Base-by-base conservation (phyloP, 1,140 invertebrate genomes). In the Agrypnia vestita region DNA sequence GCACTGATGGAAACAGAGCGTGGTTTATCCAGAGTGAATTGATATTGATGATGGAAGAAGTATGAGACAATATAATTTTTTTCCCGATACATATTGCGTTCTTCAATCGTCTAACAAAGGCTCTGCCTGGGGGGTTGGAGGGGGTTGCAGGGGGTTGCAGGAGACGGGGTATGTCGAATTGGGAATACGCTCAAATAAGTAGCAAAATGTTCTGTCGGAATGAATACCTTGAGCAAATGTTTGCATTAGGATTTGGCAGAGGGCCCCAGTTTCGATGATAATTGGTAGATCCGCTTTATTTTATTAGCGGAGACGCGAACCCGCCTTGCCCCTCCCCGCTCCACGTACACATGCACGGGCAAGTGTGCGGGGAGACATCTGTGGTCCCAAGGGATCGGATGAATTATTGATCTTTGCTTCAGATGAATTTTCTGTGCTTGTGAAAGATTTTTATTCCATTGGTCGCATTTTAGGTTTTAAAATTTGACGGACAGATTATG, bases 271-370 rank as follows among this genome's bases (percentile, higher is more conserved):
- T 64, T 64, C 61, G 35, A 64, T 71, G 67, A 71, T 71, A 71
- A 71, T 71, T 71, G 67, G 67, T 49, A 71, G 15, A 71, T 71
- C 46, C 67, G 67, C 67, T 71, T 71, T 49, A 49, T 71, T 71
- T 71, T 49, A 71, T 47, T 71, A 71, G 67, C 35, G 43, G 44
- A 71, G 67, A 71, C 43, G 46, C 67, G 17, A 71, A 71, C 67
- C 67, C 55, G 21, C 21, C 17, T 21, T 21, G 55, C 55, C 55
- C 51, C 51, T n/a, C 51, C 12, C 55, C 55, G 12, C 12, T n/a
- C 11, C 55, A 59, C 55, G 21, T 17, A 59, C 55, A 19, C 55
- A 21, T 21, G 55, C 15, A 21, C 21, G 21, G 0, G 11, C 11
- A 11, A 19, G 21, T 19, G 55, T 21, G 25, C 35, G 35, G n/a